Evolutionary conservation across 2,113 vertebrate species (phyloP), one percentile per base, ranked within the genome.

Genomic region (Speoplatyrhinus poulsoni): DNA sequence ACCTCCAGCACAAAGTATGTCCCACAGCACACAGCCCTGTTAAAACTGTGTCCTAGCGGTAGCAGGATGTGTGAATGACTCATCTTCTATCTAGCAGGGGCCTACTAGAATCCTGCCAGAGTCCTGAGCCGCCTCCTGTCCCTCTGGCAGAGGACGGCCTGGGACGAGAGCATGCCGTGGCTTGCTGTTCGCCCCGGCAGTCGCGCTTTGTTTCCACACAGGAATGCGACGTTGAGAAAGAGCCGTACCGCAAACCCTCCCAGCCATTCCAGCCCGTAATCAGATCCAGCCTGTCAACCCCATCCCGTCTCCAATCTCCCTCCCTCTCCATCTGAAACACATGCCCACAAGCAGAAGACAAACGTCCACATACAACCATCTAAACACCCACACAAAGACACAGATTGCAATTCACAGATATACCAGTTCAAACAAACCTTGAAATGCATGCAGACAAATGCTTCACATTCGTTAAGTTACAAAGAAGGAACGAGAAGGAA

Each of bases 171-270:
- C 86, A 73, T 90, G 86, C 66, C 88, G 63, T 77, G 8, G 77
- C 86, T 76, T 73, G 86, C 82, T 50, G 59, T 15, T 16, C 15
- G 52, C 16, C 54, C 53, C 54, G 46, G 64, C 62, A 70, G 76
- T 73, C 68, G 57, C 70, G 69, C 71, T 85, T 81, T 75, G 80
- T 77, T 83, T 87, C 81, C 65, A 85, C 87, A 80, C 82, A 88
- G 90, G 90, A 93, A 92, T 92, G 90, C 69, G 77, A 80, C 87
- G 85, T 92, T 93, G 90, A 90, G 89, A 91, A 92, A 92, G 85
- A 73, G 46, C 81, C 70, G 70, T 79, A 83, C 87, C 80, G 64
- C 90, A 88, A 64, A 78, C 71, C 85, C 86, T 89, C 83, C 87
- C 82, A 92, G 84, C 84, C 86, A 88, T 90, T 89, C 84, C 87